phyloP scores from a whole-genome alignment of 2,888 invertebrate species.

The Eupithecia inturbata region DNA sequence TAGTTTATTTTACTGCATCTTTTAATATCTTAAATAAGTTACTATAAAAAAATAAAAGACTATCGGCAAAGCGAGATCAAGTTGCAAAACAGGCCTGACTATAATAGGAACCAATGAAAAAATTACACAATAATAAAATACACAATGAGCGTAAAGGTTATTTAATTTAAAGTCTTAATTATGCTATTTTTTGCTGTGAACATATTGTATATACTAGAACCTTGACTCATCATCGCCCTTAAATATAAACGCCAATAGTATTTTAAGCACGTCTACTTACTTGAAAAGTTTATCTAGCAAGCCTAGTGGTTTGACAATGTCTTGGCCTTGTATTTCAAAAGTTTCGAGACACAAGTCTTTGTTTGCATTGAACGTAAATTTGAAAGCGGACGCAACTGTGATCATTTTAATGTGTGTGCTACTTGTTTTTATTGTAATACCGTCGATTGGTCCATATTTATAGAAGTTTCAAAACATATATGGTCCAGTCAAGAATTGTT shows the following conservation, averaged over 20 bases:
- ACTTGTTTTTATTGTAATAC: neutral
- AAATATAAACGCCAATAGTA: neutral
- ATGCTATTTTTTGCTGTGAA: neutral
- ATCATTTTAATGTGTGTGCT: constrained; percentile 14
- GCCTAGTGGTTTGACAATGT: constrained; percentile 34
- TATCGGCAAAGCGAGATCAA: neutral
- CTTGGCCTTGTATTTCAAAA: constrained; percentile 39
- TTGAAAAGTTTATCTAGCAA: constrained; percentile 18
- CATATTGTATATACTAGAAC: constrained; percentile 9
- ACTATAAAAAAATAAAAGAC: neutral
- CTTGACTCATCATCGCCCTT: constrained; percentile 25
- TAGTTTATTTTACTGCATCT: constrained; percentile 4
- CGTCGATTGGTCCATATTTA: neutral
- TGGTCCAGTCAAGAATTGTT: neutral
- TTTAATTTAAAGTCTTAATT: constrained; percentile 12
- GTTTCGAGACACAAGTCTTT: constrained; percentile 32
- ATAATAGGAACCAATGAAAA: neutral
- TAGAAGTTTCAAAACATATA: neutral
- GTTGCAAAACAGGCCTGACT: constrained; percentile 4
- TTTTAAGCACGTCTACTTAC: constrained; percentile 5
- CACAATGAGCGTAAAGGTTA: neutral
- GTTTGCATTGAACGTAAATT: constrained; percentile 36
- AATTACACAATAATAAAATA: neutral
- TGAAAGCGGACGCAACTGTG: constrained; percentile 32
- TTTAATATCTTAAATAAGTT: neutral